These are phyloP conservation scores for Unio delphinus DNA, from an alignment of 2,888 invertebrate genomes.

Conservation along the genomic window DNA sequence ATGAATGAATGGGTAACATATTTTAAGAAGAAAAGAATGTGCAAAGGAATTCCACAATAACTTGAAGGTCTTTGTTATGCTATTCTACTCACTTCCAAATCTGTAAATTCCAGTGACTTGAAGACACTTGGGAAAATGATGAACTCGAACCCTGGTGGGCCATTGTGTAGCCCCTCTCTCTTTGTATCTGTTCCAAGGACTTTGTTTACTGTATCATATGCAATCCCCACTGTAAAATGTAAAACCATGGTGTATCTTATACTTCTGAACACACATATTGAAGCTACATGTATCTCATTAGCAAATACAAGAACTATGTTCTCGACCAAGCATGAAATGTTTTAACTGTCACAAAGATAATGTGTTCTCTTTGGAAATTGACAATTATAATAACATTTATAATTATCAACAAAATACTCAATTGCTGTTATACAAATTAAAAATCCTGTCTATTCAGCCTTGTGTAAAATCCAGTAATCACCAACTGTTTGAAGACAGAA, in stretches of 20 bases:
- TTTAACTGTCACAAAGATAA: background rate
- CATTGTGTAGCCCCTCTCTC: slow-evolving; percentile 63
- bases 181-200: slow-evolving; percentile 43
- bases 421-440: no score
- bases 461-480: no score
- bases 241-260: background rate
- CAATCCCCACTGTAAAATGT: slow-evolving; percentile 59
- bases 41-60: no score
- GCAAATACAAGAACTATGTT: background rate
- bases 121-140: slow-evolving; percentile 68
- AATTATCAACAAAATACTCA: no score
- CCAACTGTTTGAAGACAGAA: no score
- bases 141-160: slow-evolving; percentile 65
- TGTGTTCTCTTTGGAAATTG: background rate
- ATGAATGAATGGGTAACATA: no score
- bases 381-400: background rate
- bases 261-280: background rate
- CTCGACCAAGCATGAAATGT: background rate
- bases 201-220: slow-evolving; percentile 65
- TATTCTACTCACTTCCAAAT: slow-evolving; percentile 40
- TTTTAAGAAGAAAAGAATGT: no score
- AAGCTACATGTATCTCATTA: background rate
- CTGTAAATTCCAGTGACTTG: slow-evolving; percentile 54
- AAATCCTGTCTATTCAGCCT: no score
- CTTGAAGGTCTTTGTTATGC: no score